Base-by-base conservation (phyloP, 2,797 vertebrate species). In the Eulemur coronatus region DNA sequence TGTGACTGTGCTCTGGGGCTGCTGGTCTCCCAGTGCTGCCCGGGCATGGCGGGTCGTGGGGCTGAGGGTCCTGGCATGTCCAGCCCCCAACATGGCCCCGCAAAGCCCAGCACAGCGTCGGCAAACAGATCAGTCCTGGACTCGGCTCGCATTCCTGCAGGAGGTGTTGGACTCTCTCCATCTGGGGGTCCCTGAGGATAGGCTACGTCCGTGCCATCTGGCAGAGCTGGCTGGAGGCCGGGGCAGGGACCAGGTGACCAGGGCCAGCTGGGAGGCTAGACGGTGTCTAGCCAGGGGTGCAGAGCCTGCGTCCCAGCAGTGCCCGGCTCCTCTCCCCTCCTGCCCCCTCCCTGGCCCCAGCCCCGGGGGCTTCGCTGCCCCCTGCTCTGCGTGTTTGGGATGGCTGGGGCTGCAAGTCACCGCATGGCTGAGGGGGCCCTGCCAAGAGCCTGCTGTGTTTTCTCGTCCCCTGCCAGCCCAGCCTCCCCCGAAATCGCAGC, bases 381-480 rank as follows among this genome's bases (percentile, higher is more conserved):
- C 76, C 20, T 3, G 61, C 67, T 33, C 72, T 9, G 33, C 50
- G 0, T 93, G 96, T 70, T 70, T 24, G 1, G 43, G 94, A 41
- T 92, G 46, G 72, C 96, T 85, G 75, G 55, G 67, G 94, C 89
- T 8, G 69, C 3, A 22, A 78, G 89, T 13, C 96, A 85, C 61
- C 7, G 5, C 86, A n/a, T 69, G 41, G 96, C 96, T 3, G 0
- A 22, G 80, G 76, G 96, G 73, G 57, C 89, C 57, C 93, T 75
- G 41, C 97, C 97, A 65, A 92, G 96, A 75, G 2, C 92, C 73
- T 46, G 96, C 76, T 30, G 24, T 4, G 0, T 22, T 48, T 85
- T 61, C 15, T 87, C 61, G 90, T 91, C 76, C 0, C 1, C 6
- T 0, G 93, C 82, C 55, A n/a, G 46, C 48, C 52, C 20, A 0